Conservation (phyloP, 2,888 invertebrate species). For the Beris chalybata region DNA sequence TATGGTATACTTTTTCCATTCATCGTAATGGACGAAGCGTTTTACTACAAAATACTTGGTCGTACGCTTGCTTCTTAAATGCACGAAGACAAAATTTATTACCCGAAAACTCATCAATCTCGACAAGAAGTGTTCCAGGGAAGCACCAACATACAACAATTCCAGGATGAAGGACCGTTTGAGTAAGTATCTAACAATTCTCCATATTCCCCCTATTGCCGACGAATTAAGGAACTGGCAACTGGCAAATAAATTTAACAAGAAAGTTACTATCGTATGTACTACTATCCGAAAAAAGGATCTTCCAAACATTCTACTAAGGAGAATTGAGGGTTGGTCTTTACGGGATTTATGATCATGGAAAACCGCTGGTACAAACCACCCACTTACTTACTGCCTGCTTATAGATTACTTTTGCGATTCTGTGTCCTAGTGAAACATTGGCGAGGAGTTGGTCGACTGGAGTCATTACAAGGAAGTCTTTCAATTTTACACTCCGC, state of each 20-base stretch:
- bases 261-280: conserved; percentile 21
- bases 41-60: too few species aligned
- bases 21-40: too few species aligned
- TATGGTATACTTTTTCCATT: too few species aligned
- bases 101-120: conserved; percentile 37
- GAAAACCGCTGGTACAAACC: conserved; percentile 18
- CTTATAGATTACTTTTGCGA: conserved; percentile 15
- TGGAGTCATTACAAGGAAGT: too few species aligned
- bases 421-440: too few species aligned
- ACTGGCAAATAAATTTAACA: conserved; percentile 26
- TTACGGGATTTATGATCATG: conserved; percentile 28
- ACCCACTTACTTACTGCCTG: conserved; percentile 24
- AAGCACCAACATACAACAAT: too few species aligned
- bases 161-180: too few species aligned
- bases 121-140: conserved; percentile 19
- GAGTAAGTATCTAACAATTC: background rate
- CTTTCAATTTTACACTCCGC: too few species aligned
- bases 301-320: conserved; percentile 8
- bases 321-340: conserved; percentile 29
- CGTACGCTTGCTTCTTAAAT: conserved; percentile 9
- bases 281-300: conserved; percentile 7
- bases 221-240: conserved; percentile 30
- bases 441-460: too few species aligned
- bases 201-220: conserved; percentile 21
- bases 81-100: conserved; percentile 36